Evolutionary conservation across 2,888 invertebrate genomes (phyloP).

Genomic region (Laspeyria flexula): DNA sequence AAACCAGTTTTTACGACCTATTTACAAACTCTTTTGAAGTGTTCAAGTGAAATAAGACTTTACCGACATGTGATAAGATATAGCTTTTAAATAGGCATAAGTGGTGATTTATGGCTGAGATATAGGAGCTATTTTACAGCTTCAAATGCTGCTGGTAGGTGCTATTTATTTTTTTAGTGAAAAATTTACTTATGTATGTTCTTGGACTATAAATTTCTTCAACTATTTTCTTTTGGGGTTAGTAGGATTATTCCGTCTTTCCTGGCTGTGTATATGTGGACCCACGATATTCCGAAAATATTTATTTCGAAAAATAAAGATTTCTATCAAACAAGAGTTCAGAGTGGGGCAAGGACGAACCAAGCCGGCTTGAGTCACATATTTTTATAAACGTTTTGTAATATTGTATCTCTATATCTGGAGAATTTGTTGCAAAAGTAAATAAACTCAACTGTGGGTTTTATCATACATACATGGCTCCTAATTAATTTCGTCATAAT

Average conservation of each 20-base stretch:
- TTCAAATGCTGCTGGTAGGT: no score
- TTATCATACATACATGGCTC: no score
- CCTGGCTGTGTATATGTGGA: no score
- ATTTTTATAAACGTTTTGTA: neutral
- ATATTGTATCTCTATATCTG: neutral
- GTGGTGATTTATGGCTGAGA: neutral
- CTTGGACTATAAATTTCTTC: neutral
- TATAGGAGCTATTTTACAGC: no score
- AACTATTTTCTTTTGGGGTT: neutral
- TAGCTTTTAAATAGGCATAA: neutral
- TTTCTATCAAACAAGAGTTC: conserved; percentile 7
- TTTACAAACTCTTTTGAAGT: conserved; percentile 68
- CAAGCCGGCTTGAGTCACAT: conserved; percentile 1
- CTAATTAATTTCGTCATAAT: no score
- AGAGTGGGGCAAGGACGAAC: conserved; percentile 24
- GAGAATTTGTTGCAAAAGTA: neutral
- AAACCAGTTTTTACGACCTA: conserved; percentile 69
- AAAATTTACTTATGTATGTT: no score
- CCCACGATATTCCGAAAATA: no score
- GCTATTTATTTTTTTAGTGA: no score
- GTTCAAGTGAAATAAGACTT: conserved; percentile 5
- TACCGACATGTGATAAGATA: neutral
- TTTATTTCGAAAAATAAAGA: no score
- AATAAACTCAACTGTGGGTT: no score
- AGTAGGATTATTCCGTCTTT: neutral